Base-by-base conservation (phyloP, 2,113 vertebrate species). In the Poecilia latipinna region DNA sequence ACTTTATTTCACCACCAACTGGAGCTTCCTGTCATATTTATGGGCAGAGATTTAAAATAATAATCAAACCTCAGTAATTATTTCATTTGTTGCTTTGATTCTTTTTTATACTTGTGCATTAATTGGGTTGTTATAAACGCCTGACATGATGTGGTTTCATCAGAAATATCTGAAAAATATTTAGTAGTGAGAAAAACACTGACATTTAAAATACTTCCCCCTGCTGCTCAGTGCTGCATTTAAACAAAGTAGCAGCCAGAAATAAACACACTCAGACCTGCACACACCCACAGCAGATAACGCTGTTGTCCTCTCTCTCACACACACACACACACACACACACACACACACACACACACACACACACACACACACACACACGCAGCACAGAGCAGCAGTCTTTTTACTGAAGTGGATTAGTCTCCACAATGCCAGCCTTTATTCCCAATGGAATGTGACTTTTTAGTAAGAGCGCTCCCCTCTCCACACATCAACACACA, bases 371-470 rank as follows among this genome's bases (percentile, higher is more conserved):
- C 78, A 76, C 4, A 75, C 69, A 28, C 28, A 28, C 28, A 28
- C 1, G 67, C 78, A 72, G 28, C 29, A 83, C 72, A 89, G 74
- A 77, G 68, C 64, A 84, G 77, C 72, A 44, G 76, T 68, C 74
- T 72, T 78, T 73, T 48, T 63, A 79, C 82, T 88, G 48, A 81
- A 92, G 91, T 89, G 89, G 90, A 92, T 91, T 90, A 91, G 83
- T 37, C 78, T 80, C 76, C 84, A 94, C 94, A 93, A 93, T 90
- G 90, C 68, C 42, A 44, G 80, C 85, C 86, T 92, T 93, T 91
- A 93, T 94, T 83, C 89, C 82, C 85, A 4, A 64, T 72, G 93
- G 91, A 93, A 94, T 92, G 88, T 76, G 79, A 79, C 82, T 90
- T 87, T 87, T 91, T 85, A 66, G 73, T 76, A 48, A 64, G 90